Percentiles rank a stretch among this genome's conserved stretches.
These are phyloP conservation scores for Archaeoteleia sp. DNA, from an alignment of 2,888 invertebrate species.

Conservation along the genomic window DNA sequence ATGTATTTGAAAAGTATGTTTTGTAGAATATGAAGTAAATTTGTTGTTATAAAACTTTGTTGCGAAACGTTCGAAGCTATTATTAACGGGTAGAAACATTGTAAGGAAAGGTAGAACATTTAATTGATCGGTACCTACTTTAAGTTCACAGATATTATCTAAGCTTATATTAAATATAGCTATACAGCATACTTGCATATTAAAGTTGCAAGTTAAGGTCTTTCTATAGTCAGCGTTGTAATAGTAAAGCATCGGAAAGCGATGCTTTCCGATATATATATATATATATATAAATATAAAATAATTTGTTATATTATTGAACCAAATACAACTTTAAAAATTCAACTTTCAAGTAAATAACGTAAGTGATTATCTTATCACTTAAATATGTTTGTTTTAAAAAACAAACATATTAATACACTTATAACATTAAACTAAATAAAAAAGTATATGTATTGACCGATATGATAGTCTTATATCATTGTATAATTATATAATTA, in stretches of 20 bases:
- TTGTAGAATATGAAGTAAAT: conserved; percentile 1
- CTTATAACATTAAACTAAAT: no score
- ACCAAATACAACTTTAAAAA: conserved; percentile 15
- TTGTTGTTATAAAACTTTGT: conserved; percentile 4
- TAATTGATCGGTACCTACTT: conserved; percentile 40
- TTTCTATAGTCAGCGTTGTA: conserved; percentile 15
- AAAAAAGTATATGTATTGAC: no score
- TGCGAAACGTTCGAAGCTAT: background rate
- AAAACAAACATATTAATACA: no score
- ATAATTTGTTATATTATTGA: conserved; percentile 12
- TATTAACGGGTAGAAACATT: conserved; percentile 17
- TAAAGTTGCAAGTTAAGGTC: conserved; percentile 42
- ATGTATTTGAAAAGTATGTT: no score
- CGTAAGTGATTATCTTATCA: no score
- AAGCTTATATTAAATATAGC: conserved; percentile 37
- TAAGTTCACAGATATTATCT: conserved; percentile 41
- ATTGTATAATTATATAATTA: no score
- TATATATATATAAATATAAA: no score
- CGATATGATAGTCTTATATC: no score
- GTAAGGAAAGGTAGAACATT: conserved; percentile 20
- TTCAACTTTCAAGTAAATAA: no score
- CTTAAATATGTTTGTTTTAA: no score
- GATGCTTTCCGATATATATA: no score
- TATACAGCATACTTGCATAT: conserved; percentile 31
- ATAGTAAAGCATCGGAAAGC: conserved; percentile 34